A percentile compares a stretch with the other conserved stretches of the same genome.
phyloP scores from a whole-genome alignment of 1,140 invertebrate species.

The Orussus abietinus region DNA sequence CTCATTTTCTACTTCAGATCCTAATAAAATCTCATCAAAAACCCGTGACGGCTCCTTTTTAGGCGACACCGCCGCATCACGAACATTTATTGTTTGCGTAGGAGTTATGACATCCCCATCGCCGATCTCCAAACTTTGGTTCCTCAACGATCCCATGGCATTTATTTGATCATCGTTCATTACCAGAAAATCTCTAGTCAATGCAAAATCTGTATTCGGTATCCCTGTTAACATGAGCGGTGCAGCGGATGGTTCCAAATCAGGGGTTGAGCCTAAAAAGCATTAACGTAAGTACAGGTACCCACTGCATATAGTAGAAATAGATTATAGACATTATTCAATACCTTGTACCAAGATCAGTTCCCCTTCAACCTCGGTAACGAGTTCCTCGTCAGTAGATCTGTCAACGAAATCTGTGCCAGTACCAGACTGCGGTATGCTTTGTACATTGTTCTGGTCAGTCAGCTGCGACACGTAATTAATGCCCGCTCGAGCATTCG shows the following conservation, averaged over 20 bases:
- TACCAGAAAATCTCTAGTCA: slow-evolving; percentile 47
- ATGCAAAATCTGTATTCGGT: slow-evolving; percentile 39
- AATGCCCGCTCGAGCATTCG: slow-evolving; percentile 30
- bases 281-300: slow-evolving; percentile 3
- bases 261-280: slow-evolving; percentile 33
- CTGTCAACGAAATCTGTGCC: slow-evolving; percentile 41
- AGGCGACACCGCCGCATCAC: not conserved
- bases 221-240: slow-evolving; percentile 46
- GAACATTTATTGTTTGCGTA: not conserved
- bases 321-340: slow-evolving; percentile 1
- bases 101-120: slow-evolving; percentile 9
- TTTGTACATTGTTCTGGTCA: slow-evolving; percentile 30
- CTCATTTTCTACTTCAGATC: not conserved
- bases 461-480: slow-evolving; percentile 40
- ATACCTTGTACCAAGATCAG: slow-evolving; percentile 50
- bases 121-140: slow-evolving; percentile 32
- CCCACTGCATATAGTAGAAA: not conserved
- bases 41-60: no score
- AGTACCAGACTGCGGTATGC: slow-evolving; percentile 30
- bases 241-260: slow-evolving; percentile 37
- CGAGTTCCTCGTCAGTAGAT: slow-evolving; percentile 36
- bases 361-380: slow-evolving; percentile 43
- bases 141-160: slow-evolving; percentile 41
- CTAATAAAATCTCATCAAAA: no score
- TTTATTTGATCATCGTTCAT: slow-evolving; percentile 51